Conservation (phyloP, 2,888 invertebrate genomes). For the Philereme vetulata region DNA sequence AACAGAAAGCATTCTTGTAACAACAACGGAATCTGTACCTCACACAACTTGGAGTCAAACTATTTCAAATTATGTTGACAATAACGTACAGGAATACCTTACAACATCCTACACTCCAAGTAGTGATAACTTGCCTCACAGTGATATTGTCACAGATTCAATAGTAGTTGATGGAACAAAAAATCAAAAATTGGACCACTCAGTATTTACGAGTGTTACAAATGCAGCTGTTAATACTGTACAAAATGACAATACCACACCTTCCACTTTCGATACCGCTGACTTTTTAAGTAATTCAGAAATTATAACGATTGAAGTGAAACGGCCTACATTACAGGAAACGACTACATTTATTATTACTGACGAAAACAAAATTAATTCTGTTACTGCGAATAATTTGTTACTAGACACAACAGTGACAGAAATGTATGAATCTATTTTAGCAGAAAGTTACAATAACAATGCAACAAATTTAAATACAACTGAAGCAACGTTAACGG, state of each 20-base stretch:
- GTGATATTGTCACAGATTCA: background rate
- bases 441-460: background rate
- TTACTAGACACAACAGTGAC: background rate
- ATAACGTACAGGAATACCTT: background rate
- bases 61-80: background rate
- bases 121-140: background rate
- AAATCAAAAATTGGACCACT: no score
- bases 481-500: background rate
- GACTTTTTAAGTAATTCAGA: no score
- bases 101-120: background rate
- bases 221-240: no score
- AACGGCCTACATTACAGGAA: background rate
- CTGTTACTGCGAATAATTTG: background rate
- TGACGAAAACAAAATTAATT: background rate
- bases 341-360: background rate
- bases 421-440: constrained; percentile 1
- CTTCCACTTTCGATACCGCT: no score
- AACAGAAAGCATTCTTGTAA: background rate
- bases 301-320: no score
- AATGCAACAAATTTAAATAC: background rate
- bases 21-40: background rate
- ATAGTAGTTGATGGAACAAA: no score
- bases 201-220: no score
- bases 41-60: background rate
- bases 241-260: no score